phyloP scores from a whole-genome alignment of 2,797 vertebrate genomes.

The Hylomyscus alleni region DNA sequence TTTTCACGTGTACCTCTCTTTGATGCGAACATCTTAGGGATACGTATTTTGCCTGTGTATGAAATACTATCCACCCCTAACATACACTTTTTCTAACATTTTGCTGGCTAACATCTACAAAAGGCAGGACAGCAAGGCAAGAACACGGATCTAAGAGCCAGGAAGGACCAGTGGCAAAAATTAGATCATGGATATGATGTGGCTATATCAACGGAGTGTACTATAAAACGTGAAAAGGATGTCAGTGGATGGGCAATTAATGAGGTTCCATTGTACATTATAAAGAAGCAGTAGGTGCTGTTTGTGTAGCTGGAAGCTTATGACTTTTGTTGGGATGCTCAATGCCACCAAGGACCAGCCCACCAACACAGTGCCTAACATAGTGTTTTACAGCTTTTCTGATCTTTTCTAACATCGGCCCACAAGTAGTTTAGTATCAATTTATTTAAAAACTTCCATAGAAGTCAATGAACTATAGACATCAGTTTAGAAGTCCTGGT shows the following conservation, averaged over 20 bases:
- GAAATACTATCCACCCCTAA: background rate
- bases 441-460: background rate
- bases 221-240: background rate
- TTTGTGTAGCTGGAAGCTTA: background rate
- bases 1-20: background rate
- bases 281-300: background rate
- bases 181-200: background rate
- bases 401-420: background rate
- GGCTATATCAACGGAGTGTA: background rate
- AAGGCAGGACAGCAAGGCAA: background rate
- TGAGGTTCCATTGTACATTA: background rate
- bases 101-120: background rate
- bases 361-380: background rate
- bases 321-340: background rate
- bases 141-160: background rate
- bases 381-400: background rate
- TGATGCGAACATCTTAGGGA: background rate
- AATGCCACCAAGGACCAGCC: background rate
- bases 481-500: background rate
- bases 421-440: background rate
- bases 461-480: background rate
- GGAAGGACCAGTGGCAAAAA: background rate
- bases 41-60: background rate
- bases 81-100: background rate
- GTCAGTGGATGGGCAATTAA: background rate